Percentiles rank a stretch among this genome's conserved stretches.
Evolutionary conservation across 2,888 invertebrate species (phyloP).

Genomic region (Dorcus hopei): DNA sequence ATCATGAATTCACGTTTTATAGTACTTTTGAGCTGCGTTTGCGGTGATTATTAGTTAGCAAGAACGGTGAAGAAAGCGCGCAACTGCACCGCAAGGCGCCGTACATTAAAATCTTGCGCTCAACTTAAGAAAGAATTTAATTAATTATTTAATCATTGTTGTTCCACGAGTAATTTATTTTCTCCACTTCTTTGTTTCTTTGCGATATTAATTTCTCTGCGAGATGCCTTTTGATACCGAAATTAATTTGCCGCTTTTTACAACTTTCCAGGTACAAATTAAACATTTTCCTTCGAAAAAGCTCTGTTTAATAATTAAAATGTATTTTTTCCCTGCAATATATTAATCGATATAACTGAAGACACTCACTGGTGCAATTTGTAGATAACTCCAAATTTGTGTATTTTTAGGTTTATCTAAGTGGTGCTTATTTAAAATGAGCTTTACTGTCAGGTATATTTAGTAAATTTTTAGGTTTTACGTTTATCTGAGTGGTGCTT

Average conservation of each 20-base stretch:
- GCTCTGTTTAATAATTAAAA: no score
- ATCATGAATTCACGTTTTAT: conserved; percentile 42
- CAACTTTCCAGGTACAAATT: conserved; percentile 25
- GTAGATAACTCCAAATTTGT: no score
- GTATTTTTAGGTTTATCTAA: no score
- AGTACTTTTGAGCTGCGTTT: conserved; percentile 38
- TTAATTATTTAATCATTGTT: conserved; percentile 47
- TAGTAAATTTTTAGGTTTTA: no score
- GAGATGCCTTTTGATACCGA: conserved; percentile 35
- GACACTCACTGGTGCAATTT: no score
- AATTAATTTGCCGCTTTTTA: conserved; percentile 25
- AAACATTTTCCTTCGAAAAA: conserved; percentile 15
- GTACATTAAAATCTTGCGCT: conserved; percentile 44
- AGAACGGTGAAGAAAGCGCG: conserved; percentile 26
- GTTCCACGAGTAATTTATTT: conserved; percentile 40
- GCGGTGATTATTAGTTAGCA: conserved; percentile 39
- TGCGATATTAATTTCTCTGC: conserved; percentile 36
- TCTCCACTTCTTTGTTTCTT: conserved; percentile 20
- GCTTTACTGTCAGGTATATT: no score
- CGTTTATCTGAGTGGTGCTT: no score
- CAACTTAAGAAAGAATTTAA: conserved; percentile 43
- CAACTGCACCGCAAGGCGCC: conserved; percentile 38
- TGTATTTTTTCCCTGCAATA: no score
- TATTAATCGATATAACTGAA: no score
- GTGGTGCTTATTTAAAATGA: no score